A percentile compares a stretch with the other conserved stretches of the same genome.
phyloP scores from a whole-genome alignment of 2,113 vertebrate species.

The Campylorhamphus procurvoides region DNA sequence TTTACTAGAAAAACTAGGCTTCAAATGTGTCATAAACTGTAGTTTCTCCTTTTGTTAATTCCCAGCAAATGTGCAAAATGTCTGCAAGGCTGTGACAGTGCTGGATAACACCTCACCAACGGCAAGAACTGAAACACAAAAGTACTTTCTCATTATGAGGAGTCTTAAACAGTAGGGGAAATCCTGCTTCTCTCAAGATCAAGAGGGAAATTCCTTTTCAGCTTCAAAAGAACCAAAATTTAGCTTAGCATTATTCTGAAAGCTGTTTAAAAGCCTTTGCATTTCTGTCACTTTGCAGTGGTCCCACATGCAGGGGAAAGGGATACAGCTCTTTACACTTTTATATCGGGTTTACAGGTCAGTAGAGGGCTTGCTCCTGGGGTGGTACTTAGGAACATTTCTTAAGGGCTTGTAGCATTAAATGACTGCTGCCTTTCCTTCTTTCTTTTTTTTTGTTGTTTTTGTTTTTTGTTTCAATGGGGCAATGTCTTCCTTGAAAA shows the following conservation, averaged over 20 bases:
- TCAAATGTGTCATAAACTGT: neutral
- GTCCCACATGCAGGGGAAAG: neutral
- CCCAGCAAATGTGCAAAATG: neutral
- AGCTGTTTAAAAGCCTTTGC: neutral
- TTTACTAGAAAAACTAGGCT: neutral
- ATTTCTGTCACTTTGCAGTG: neutral
- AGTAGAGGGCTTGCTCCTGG: neutral
- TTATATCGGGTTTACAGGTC: neutral
- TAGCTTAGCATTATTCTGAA: neutral
- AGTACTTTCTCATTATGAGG: slow-evolving; percentile 12
- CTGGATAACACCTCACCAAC: neutral
- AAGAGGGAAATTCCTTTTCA: slow-evolving; percentile 37
- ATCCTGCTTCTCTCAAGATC: neutral
- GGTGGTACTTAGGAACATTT: neutral
- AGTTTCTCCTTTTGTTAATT: neutral
- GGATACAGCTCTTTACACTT: neutral
- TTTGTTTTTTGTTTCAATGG: neutral
- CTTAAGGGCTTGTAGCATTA: neutral
- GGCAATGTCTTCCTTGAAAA: neutral
- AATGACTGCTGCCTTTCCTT: neutral
- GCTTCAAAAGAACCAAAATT: neutral
- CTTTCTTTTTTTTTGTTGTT: neutral
- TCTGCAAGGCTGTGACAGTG: neutral
- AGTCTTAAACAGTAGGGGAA: slow-evolving; percentile 22
- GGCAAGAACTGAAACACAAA: slow-evolving; percentile 28